These are phyloP conservation scores for Andrena marginata DNA, from an alignment of 2,888 invertebrate species.

Conservation along the genomic window DNA sequence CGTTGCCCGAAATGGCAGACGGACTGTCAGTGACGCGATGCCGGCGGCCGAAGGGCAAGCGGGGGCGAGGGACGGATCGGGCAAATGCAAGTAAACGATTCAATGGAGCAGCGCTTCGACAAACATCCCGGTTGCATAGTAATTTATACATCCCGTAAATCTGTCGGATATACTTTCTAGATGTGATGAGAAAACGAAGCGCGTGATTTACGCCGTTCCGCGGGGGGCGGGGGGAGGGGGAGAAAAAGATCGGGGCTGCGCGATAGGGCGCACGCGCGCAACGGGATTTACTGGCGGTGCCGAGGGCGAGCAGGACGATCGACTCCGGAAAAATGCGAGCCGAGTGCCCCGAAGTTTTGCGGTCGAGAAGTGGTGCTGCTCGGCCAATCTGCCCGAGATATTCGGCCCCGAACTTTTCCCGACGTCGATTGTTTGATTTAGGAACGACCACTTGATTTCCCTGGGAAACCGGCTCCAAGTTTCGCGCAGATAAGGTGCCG, in stretches of 20 bases:
- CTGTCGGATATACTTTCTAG: constrained; percentile 52
- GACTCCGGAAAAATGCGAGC: constrained; percentile 42
- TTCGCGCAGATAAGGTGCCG: not conserved
- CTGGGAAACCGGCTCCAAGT: not conserved
- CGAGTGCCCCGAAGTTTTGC: constrained; percentile 22
- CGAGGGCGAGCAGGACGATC: not conserved
- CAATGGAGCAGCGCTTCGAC: constrained; percentile 24
- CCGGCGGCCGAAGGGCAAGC: not conserved
- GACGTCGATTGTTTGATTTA: constrained; percentile 35
- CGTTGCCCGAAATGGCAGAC: not conserved
- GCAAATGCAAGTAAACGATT: constrained; percentile 22
- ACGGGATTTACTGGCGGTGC: constrained; percentile 50
- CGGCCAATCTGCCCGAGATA: constrained; percentile 16
- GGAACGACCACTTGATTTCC: not conserved
- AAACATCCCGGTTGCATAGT: constrained; percentile 44
- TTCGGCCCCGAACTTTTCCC: not conserved
- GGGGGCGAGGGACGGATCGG: not conserved
- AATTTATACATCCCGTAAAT: constrained; percentile 68
- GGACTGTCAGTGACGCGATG: not conserved
- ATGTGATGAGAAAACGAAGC: constrained; percentile 61
- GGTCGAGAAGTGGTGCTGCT: not conserved
- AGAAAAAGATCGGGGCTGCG: not conserved
- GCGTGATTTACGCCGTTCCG: constrained; percentile 48
- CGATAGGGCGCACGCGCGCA: constrained; percentile 46
- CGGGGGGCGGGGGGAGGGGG: not conserved